Base-by-base conservation (phyloP, 1,140 invertebrate species). In the Akabosia matsudoensis region DNA sequence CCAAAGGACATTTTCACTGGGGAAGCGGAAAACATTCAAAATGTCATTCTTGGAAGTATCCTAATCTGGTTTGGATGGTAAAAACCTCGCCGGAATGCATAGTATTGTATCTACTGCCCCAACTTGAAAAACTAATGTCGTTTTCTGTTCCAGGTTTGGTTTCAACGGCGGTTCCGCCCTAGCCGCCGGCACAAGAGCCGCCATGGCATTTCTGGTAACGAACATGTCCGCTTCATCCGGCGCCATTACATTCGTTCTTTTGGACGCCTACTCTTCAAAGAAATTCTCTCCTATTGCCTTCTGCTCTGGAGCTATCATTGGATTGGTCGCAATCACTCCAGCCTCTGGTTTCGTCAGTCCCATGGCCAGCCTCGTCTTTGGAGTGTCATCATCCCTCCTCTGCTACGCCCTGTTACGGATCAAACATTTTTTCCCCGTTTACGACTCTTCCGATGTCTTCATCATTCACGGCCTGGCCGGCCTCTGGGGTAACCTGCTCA, bases 61-160 rank as follows among this genome's bases (percentile, higher is more conserved):
- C 70, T 72, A 4, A 34, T 72, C 24, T 72, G 70, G 70, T 34
- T 72, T 34, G 70, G 70, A 13, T 72, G 70, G 70, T 67, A 31
- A 67, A 30, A 7, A 45, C 37, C 18, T 45, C 18, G 37, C 18
- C 18, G n/a, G n/a, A 45, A 45, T 45, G 37, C 37, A 45, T n/a
- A n/a, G n/a, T n/a, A n/a, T n/a, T n/a, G n/a, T n/a, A n/a, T n/a
- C n/a, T n/a, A n/a, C n/a, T n/a, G n/a, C n/a, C n/a, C n/a, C n/a
- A n/a, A n/a, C n/a, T n/a, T n/a, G n/a, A n/a, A n/a, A n/a, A n/a
- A n/a, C n/a, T n/a, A n/a, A n/a, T n/a, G n/a, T n/a, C n/a, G n/a
- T n/a, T n/a, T n/a, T n/a, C n/a, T n/a, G 37, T 56, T 28, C 4
- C 3, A 67, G 61, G 61, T 72, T 72, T 45, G 70, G 70, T 3